These are phyloP conservation scores for Teleogryllus oceanicus DNA, from an alignment of 2,888 invertebrate species.

Conservation along the genomic window DNA sequence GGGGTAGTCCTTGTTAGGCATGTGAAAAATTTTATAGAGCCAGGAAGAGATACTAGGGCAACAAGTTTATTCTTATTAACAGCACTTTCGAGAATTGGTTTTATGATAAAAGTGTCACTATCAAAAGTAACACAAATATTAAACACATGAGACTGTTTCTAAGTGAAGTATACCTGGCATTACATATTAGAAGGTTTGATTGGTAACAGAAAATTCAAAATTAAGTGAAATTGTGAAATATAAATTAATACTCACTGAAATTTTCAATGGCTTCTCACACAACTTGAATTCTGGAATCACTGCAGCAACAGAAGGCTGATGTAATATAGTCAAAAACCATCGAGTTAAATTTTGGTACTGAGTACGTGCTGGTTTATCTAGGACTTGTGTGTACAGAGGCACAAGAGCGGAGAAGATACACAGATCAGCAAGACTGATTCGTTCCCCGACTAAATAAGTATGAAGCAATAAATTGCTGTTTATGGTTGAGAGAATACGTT, in stretches of 20 bases:
- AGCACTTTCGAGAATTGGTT: no score
- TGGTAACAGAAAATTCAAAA: no score
- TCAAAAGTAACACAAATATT: no score
- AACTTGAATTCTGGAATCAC: constrained; percentile 40
- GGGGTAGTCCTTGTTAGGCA: no score
- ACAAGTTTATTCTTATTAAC: no score
- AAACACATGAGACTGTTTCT: no score
- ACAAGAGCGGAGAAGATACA: constrained; percentile 43
- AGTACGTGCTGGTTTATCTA: constrained; percentile 42
- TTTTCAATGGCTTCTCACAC: constrained; percentile 19
- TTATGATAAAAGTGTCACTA: no score
- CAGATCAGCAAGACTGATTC: constrained; percentile 49
- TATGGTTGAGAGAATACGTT: constrained; percentile 42
- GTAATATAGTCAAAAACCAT: constrained; percentile 49
- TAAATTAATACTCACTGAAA: neutral
- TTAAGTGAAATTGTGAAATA: no score
- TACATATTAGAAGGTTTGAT: no score
- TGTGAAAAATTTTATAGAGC: no score
- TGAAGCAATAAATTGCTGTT: constrained; percentile 44
- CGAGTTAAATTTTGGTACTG: constrained; percentile 45
- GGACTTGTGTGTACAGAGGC: constrained; percentile 45
- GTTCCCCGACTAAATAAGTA: constrained; percentile 49
- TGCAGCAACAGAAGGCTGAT: constrained; percentile 44
- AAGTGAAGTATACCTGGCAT: no score
- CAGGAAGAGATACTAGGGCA: no score